Evolutionary conservation across 2,888 invertebrate genomes (phyloP), one percentile per base, ranked within the genome.

Genomic region (Anoplius nigerrimus): DNA sequence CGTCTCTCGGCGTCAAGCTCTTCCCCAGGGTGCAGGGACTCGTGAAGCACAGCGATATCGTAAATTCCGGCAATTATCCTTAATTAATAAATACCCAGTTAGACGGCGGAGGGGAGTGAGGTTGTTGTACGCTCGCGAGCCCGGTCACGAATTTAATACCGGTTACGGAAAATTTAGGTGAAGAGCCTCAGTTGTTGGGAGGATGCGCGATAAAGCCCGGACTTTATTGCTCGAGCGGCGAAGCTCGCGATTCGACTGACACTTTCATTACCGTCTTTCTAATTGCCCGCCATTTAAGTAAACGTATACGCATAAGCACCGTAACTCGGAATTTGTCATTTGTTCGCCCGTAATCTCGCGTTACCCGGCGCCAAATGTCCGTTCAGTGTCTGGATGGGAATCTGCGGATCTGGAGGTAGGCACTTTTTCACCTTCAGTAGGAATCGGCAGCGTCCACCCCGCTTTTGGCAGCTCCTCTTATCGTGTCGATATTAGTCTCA

Each of bases 181-280:
- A 85, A 81, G 75, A 79, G 76, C 66, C 63, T 52, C 66, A 77
- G 69, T 75, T 74, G 61, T 69, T 64, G 76, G 68, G 66, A 72
- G 74, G 58, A 54, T 61, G 69, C 57, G 76, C 71, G 80, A 79
- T 86, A 87, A 87, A 87, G 72, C 78, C 71, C 56, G 46, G 72
- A 78, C 81, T 86, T 86, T 87, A 86, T 85, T 81, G 82, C 80
- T 71, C 75, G 77, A 73, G 74, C 82, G 67, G 78, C 78, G 81
- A 81, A 79, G 15, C 76, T 75, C 81, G 78, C 80, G 80, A 82
- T 84, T 80, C 84, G 76, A 84, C 85, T 86, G 86, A 80, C 85
- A 86, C 85, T 86, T 86, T 86, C 84, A 86, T 86, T 86, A 82
- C 84, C 77, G 81, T 86, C 83, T 82, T 86, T 86, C 86, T 86